Evolutionary conservation across 1,140 invertebrate genomes (phyloP).

Genomic region (Harpegnathos saltator): DNA sequence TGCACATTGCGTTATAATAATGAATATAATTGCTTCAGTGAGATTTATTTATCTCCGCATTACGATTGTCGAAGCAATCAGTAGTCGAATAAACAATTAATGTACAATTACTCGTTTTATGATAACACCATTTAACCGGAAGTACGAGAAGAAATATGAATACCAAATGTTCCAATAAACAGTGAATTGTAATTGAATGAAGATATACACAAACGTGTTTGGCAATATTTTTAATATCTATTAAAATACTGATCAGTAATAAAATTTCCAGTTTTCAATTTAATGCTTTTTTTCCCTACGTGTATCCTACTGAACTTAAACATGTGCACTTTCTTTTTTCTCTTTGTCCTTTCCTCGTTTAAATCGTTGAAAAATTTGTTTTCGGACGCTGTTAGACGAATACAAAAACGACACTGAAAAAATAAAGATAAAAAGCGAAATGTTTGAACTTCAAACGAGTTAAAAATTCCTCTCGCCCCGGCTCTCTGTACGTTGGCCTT

Average conservation of each 20-base stretch:
- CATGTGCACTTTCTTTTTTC: background rate
- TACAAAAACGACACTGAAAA: no score
- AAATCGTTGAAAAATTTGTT: no score
- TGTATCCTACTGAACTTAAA: background rate
- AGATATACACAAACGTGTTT: background rate
- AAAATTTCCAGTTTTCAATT: background rate
- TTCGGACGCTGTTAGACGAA: no score
- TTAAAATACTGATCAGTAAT: background rate
- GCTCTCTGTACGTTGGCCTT: no score
- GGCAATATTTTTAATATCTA: background rate
- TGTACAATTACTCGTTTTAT: conserved; percentile 49
- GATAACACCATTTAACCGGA: conserved; percentile 4
- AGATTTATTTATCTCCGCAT: conserved; percentile 57
- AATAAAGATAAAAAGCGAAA: no score
- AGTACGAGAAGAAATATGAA: conserved; percentile 9
- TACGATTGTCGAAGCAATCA: conserved; percentile 45
- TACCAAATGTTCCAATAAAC: conserved; percentile 16
- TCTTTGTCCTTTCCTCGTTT: no score
- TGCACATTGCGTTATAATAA: conserved; percentile 45
- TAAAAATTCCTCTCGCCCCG: no score
- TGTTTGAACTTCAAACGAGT: no score
- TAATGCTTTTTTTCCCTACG: conserved; percentile 6
- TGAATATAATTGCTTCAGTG: conserved; percentile 46
- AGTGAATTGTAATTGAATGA: background rate
- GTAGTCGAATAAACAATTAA: conserved; percentile 58